Evolutionary conservation across 2,113 vertebrate genomes (phyloP), one percentile per base, ranked within the genome.

Genomic region (Muscicapa adusta): DNA sequence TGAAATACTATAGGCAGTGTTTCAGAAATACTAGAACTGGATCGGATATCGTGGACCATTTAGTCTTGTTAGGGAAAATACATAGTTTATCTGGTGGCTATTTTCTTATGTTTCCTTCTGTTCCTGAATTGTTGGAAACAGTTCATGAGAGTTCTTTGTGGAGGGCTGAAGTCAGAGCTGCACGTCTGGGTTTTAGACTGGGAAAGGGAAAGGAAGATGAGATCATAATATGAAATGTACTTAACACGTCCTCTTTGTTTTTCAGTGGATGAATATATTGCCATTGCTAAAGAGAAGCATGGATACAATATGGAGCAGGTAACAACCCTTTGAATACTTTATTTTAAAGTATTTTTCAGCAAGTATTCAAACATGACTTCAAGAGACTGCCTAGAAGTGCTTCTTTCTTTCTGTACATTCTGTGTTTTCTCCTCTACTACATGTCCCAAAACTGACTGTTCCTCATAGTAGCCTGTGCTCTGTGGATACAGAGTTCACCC

Each of bases 231-330:
- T 48, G 17, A 88, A 94, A 86, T 84, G 24, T 28, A 74, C 43
- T 96, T 85, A 89, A 87, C 19, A 50, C 8, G 25, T 66, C 85
- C 81, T 79, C 78, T 97, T 94, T 96, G 78, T 97, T 94, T 98
- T 98, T 50, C 97, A 99, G 99, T 99, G 98, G 99, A 99, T 6
- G 99, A 99, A 75, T 99, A 99, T 96, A 98, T 99, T 85, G 97
- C 98, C 87, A 99, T 99, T 65, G 99, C 99, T 88, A 99, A 99
- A 96, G 99, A 99, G 97, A 99, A 99, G 92, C 99, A 99, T 48
- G 99, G 99, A 50, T 99, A 99, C 98, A 99, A 99, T 96, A 99
- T 99, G 99, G 99, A 99, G 40, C 99, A 99, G 99, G 99, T 99
- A 98, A 97, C 9, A 43, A 51, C 26, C 25, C 9, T 92, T 22